Conservation (phyloP, 2,888 invertebrate species). For the Elegia similella region DNA sequence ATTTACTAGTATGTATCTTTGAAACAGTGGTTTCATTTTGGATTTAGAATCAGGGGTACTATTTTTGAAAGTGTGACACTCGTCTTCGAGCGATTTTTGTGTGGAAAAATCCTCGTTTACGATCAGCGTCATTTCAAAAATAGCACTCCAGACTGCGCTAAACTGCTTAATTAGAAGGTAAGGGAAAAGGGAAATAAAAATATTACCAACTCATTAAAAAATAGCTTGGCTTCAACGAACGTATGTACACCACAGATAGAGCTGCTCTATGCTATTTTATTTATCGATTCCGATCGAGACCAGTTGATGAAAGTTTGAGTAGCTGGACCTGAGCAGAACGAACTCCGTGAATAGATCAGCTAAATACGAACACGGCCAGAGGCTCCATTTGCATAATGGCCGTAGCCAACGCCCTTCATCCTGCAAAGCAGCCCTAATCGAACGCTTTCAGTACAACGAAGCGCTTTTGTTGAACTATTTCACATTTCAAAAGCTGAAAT, state of each 20-base stretch:
- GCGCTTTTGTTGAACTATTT: slow-evolving; percentile 50
- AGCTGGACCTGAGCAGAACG: slow-evolving; percentile 41
- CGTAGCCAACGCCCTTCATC: slow-evolving; percentile 52
- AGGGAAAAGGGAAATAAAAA: too few species aligned
- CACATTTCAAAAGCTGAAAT: slow-evolving; percentile 45
- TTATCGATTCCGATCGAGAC: slow-evolving; percentile 35
- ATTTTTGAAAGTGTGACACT: too few species aligned
- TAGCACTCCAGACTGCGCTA: too few species aligned
- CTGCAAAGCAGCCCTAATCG: slow-evolving; percentile 51
- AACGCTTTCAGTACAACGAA: slow-evolving; percentile 39
- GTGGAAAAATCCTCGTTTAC: too few species aligned
- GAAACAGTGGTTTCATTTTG: too few species aligned
- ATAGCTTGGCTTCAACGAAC: too few species aligned
- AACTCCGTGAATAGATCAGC: slow-evolving; percentile 61
- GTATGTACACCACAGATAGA: not conserved
- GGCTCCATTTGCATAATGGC: slow-evolving; percentile 74
- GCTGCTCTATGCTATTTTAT: not conserved
- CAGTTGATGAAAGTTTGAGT: slow-evolving; percentile 43
- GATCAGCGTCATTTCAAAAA: too few species aligned
- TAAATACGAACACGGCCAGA: slow-evolving; percentile 59
- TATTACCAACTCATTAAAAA: too few species aligned
- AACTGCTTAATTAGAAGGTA: too few species aligned
- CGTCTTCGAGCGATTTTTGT: too few species aligned
- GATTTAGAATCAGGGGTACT: too few species aligned
- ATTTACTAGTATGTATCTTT: too few species aligned